Conservation (phyloP, 1,140 invertebrate genomes). For the Zaprionus tsacasi region DNA sequence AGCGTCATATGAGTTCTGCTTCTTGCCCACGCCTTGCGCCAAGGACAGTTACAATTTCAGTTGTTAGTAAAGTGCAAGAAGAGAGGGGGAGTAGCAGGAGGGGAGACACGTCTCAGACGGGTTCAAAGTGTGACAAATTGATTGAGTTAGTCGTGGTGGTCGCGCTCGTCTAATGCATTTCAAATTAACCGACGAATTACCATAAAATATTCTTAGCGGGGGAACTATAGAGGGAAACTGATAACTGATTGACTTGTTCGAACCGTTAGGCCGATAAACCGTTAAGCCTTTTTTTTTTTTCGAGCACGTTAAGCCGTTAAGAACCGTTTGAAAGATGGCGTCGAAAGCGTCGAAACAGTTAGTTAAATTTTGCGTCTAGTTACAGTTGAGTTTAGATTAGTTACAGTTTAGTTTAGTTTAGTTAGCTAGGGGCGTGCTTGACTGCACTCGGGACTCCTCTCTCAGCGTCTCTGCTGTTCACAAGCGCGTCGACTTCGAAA, state of each 20-base stretch:
- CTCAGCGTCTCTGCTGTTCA: conserved; percentile 47
- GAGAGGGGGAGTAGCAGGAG: background rate
- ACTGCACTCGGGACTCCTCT: conserved; percentile 35
- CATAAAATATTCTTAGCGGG: conserved; percentile 16
- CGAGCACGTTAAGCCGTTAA: conserved; percentile 5
- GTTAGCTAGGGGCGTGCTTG: conserved; percentile 44
- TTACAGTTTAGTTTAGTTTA: conserved; percentile 30
- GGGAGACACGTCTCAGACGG: conserved; percentile 1
- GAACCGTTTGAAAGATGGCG: conserved; percentile 48
- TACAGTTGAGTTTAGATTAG: background rate
- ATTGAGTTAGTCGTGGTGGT: conserved; percentile 23
- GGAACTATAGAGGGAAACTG: background rate
- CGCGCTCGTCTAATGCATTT: conserved; percentile 32
- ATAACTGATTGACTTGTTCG: conserved; percentile 22
- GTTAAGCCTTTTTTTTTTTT: background rate
- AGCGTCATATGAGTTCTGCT: background rate
- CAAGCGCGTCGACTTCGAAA: conserved; percentile 71
- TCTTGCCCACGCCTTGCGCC: background rate
- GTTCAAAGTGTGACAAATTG: conserved; percentile 39
- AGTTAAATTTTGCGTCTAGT: background rate
- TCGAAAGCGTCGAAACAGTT: background rate
- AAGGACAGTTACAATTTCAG: conserved; percentile 8
- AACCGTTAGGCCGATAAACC: conserved; percentile 20
- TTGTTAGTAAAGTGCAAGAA: background rate
- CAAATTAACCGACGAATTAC: conserved; percentile 14